phyloP scores from a whole-genome alignment of 2,113 vertebrate species.

The Nannospalax galili region DNA sequence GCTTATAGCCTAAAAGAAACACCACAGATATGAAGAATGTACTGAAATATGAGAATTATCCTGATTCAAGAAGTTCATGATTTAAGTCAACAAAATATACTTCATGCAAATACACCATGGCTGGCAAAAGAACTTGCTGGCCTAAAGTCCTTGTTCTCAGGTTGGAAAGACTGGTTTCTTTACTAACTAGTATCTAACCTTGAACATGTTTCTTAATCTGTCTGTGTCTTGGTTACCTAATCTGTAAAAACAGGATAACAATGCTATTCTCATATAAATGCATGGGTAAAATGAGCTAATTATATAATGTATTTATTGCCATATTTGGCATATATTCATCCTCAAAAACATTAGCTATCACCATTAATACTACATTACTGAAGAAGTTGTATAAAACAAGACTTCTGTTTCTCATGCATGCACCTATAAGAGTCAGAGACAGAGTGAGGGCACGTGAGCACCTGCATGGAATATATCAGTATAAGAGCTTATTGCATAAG shows the following conservation, averaged over 20 bases:
- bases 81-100: slow-evolving; percentile 12
- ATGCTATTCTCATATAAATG: neutral
- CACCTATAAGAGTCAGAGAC: neutral
- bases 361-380: neutral
- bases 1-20: slow-evolving; percentile 33
- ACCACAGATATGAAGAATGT: neutral
- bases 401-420: neutral
- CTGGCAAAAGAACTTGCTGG: neutral
- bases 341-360: slow-evolving; percentile 17
- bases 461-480: neutral
- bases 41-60: neutral
- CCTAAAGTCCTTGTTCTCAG: neutral
- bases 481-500: slow-evolving; percentile 7
- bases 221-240: slow-evolving; percentile 9
- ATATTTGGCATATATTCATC: neutral
- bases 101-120: neutral
- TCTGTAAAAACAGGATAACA: neutral
- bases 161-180: slow-evolving; percentile 30
- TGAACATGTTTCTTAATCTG: neutral
- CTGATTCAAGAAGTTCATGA: slow-evolving; percentile 22
- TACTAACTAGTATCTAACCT: slow-evolving; percentile 23
- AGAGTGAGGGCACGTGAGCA: neutral
- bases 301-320: neutral
- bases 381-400: neutral
- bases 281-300: slow-evolving; percentile 26